Evolutionary conservation across 2,888 invertebrate genomes (phyloP).

Genomic region (Aspidapion aeneum): DNA sequence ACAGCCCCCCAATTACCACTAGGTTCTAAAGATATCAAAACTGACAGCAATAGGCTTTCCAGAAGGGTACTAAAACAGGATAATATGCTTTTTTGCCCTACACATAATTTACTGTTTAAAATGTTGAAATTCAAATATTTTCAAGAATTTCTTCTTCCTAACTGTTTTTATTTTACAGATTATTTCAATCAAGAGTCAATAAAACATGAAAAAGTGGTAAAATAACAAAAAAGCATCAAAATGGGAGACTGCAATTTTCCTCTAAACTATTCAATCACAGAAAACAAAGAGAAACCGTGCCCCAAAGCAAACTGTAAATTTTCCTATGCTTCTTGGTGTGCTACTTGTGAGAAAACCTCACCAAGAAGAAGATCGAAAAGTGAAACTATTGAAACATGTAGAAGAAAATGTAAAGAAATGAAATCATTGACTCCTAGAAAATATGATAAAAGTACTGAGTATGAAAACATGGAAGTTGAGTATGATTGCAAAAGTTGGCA

Average conservation of each 20-base stretch:
- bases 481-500: slow-evolving; percentile 39
- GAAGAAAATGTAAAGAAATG: slow-evolving; percentile 44
- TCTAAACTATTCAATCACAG: slow-evolving; percentile 33
- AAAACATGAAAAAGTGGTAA: too few species aligned
- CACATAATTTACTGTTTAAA: too few species aligned
- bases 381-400: slow-evolving; percentile 42
- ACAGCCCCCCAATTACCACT: too few species aligned
- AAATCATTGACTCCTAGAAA: slow-evolving; percentile 41
- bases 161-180: too few species aligned
- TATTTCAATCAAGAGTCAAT: too few species aligned
- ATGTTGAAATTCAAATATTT: too few species aligned
- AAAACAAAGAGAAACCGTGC: slow-evolving; percentile 34
- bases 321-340: slow-evolving; percentile 44
- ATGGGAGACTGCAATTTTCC: slow-evolving; percentile 42
- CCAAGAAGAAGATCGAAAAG: slow-evolving; percentile 43
- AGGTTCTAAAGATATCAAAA: too few species aligned
- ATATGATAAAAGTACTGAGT: slow-evolving; percentile 39
- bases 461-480: slow-evolving; percentile 45
- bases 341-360: slow-evolving; percentile 44
- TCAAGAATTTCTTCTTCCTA: too few species aligned
- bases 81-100: too few species aligned
- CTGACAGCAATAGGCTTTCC: too few species aligned
- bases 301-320: slow-evolving; percentile 34
- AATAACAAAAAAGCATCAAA: too few species aligned
- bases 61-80: too few species aligned